Evolutionary conservation across 2,797 vertebrate species (phyloP).

Genomic region (Enoplosus armatus): DNA sequence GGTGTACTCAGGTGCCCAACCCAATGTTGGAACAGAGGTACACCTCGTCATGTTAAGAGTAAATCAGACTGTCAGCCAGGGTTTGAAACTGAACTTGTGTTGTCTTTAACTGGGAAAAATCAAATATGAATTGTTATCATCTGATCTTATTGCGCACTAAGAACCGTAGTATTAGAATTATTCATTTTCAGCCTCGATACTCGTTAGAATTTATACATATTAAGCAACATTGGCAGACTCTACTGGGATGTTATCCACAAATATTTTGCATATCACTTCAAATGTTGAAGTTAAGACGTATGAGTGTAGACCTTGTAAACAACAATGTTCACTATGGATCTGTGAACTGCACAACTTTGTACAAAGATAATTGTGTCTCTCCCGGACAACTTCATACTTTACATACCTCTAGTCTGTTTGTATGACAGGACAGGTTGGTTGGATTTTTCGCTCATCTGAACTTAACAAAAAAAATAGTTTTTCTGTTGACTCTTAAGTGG

Average conservation of each 20-base stretch:
- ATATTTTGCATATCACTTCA: not conserved
- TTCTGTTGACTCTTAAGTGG: not conserved
- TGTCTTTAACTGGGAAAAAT: not conserved
- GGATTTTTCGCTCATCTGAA: too few relatives aligned
- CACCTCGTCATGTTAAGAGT: not conserved
- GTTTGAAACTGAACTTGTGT: not conserved
- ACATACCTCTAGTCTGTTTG: not conserved
- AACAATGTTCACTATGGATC: not conserved
- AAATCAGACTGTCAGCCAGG: not conserved
- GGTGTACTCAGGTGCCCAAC: slow-evolving; percentile 92
- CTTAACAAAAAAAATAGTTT: not conserved
- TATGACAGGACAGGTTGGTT: not conserved
- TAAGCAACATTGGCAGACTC: not conserved
- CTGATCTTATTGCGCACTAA: too few relatives aligned
- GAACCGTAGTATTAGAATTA: not conserved
- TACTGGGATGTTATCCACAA: not conserved
- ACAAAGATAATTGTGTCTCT: not conserved
- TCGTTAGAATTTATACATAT: not conserved
- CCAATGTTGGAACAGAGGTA: slow-evolving; percentile 96
- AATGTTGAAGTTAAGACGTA: not conserved
- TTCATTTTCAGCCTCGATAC: too few relatives aligned
- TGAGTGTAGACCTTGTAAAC: not conserved
- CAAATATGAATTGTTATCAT: not conserved
- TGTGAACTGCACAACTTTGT: not conserved
- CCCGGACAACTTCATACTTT: too few relatives aligned